Evolutionary conservation across 2,888 invertebrate species (phyloP).

Genomic region (Drosophila emarginata): DNA sequence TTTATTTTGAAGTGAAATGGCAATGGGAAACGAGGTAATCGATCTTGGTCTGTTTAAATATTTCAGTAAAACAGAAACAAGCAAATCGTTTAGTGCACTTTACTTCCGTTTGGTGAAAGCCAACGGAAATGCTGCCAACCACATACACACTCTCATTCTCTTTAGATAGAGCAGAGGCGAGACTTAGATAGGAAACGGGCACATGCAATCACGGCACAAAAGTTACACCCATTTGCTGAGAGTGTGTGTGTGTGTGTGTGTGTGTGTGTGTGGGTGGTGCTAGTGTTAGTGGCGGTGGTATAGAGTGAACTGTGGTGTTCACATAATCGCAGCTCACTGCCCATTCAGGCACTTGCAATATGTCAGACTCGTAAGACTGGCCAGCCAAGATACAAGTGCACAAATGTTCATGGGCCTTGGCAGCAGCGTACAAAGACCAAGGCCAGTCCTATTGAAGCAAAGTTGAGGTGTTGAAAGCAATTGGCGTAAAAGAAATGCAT

Average conservation of each 20-base stretch:
- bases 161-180: background rate
- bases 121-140: conserved; percentile 56
- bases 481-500: conserved; percentile 64
- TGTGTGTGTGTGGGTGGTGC: conserved; percentile 21
- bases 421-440: conserved; percentile 38
- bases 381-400: conserved; percentile 61
- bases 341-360: conserved; percentile 75
- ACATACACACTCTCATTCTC: conserved; percentile 25
- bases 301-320: conserved; percentile 14
- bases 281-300: background rate
- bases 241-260: conserved; percentile 22
- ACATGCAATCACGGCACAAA: conserved; percentile 43
- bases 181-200: conserved; percentile 24
- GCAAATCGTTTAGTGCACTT: conserved; percentile 75
- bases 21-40: conserved; percentile 1
- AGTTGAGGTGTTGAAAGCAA: conserved; percentile 72
- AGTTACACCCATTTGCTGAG: background rate
- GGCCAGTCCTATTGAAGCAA: conserved; percentile 43
- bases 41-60: conserved; percentile 54
- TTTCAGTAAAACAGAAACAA: conserved; percentile 64
- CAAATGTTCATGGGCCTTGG: conserved; percentile 49
- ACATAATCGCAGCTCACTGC: conserved; percentile 74
- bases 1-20: conserved; percentile 65
- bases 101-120: conserved; percentile 66
- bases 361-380: conserved; percentile 64